Evolutionary conservation across 2,888 invertebrate genomes (phyloP).

Genomic region (Amblyteles armatorius): DNA sequence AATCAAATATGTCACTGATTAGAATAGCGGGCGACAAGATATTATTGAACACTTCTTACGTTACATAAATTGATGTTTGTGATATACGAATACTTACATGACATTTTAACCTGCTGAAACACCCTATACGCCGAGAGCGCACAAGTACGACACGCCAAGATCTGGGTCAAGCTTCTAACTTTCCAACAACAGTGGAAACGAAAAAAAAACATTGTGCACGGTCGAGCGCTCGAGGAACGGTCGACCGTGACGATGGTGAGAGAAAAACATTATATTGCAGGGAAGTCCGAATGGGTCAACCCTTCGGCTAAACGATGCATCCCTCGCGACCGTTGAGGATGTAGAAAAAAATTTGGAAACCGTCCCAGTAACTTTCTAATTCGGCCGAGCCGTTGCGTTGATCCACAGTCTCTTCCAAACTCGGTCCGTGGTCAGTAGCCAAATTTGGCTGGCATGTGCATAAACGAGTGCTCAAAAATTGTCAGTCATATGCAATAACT

Average conservation of each 20-base stretch:
- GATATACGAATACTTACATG: not conserved
- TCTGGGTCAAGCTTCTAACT: constrained; percentile 68
- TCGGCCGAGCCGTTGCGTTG: constrained; percentile 45
- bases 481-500: not conserved
- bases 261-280: constrained; percentile 60
- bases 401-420: constrained; percentile 58
- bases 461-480: constrained; percentile 6
- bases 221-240: constrained; percentile 50
- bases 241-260: constrained; percentile 42
- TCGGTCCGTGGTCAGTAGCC: constrained; percentile 33
- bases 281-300: constrained; percentile 59
- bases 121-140: constrained; percentile 16
- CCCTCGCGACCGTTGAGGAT: constrained; percentile 44
- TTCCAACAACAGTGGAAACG: constrained; percentile 60
- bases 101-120: not conserved
- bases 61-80: not conserved
- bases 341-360: constrained; percentile 68
- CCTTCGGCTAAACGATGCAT: constrained; percentile 59
- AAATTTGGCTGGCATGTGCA: constrained; percentile 1
- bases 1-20: not conserved
- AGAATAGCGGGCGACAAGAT: not conserved
- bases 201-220: constrained; percentile 57
- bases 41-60: not conserved
- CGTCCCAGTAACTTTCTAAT: constrained; percentile 71
- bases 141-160: constrained; percentile 34